Evolutionary conservation across 2,113 vertebrate genomes (phyloP).

Genomic region (Haliaeetus leucogaster): DNA sequence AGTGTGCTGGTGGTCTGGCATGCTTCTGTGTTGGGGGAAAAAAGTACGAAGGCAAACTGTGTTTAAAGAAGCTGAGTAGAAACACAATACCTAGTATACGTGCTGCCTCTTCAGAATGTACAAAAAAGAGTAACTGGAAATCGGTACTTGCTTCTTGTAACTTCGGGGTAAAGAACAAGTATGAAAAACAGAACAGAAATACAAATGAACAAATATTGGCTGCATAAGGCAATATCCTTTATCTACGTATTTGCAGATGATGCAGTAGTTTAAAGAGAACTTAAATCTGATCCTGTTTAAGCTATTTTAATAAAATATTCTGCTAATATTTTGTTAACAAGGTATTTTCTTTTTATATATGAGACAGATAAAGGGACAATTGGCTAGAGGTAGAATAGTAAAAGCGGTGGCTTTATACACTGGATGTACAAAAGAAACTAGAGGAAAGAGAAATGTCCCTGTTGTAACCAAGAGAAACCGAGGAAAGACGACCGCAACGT

Average conservation of each 20-base stretch:
- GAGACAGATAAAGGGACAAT: neutral
- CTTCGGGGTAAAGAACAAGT: neutral
- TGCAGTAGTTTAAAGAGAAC: neutral
- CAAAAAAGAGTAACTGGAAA: neutral
- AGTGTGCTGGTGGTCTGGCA: constrained; percentile 4
- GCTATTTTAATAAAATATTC: neutral
- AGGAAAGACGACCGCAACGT: neutral
- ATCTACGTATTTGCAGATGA: neutral
- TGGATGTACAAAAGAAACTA: neutral
- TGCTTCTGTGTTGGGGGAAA: neutral
- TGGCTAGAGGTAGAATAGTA: neutral
- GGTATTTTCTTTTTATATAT: neutral
- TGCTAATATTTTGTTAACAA: neutral
- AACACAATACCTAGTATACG: neutral
- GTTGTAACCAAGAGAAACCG: neutral
- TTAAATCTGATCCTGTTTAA: neutral
- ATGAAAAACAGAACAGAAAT: neutral
- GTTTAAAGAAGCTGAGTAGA: neutral
- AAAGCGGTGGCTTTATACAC: neutral
- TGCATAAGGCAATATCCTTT: neutral
- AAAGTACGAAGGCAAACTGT: neutral
- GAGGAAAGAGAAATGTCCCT: neutral
- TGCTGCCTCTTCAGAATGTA: neutral
- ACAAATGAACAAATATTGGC: neutral
- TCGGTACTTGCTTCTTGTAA: neutral